A percentile compares a stretch with the other conserved stretches of the same genome.
These are phyloP conservation scores for Parapristionchus giblindavisi DNA, from an alignment of 2,888 invertebrate species.

Conservation along the genomic window DNA sequence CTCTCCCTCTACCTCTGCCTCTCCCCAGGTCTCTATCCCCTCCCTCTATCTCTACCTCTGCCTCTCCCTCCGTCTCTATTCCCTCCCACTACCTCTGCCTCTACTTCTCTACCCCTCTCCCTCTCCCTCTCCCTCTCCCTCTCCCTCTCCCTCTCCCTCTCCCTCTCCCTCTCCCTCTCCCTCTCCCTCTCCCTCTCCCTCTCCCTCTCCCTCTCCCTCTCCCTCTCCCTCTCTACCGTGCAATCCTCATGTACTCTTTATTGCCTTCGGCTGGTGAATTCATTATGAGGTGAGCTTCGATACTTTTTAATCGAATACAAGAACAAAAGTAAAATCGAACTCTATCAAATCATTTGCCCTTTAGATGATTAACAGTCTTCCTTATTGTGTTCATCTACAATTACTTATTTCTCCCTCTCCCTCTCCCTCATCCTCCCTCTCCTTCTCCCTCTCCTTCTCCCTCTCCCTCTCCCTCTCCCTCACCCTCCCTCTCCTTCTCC, in stretches of 20 bases:
- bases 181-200: slow-evolving; percentile 11
- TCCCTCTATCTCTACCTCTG: too few species aligned
- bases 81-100: too few species aligned
- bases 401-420: neutral
- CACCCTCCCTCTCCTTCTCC: neutral
- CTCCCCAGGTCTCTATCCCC: too few species aligned
- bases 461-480: neutral
- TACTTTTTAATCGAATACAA: too few species aligned
- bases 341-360: too few species aligned
- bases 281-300: too few species aligned
- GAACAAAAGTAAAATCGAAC: too few species aligned
- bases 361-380: too few species aligned
- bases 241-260: neutral
- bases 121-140: neutral
- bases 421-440: neutral
- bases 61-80: too few species aligned
- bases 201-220: slow-evolving; percentile 4
- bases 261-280: neutral
- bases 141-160: neutral
- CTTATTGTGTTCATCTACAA: slow-evolving; percentile 15
- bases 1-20: too few species aligned
- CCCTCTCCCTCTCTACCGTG: slow-evolving; percentile 4
- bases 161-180: neutral
- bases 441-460: neutral
- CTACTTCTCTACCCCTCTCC: too few species aligned